These are phyloP conservation scores for Heliconius sara DNA, from an alignment of 2,888 invertebrate genomes.

Conservation along the genomic window DNA sequence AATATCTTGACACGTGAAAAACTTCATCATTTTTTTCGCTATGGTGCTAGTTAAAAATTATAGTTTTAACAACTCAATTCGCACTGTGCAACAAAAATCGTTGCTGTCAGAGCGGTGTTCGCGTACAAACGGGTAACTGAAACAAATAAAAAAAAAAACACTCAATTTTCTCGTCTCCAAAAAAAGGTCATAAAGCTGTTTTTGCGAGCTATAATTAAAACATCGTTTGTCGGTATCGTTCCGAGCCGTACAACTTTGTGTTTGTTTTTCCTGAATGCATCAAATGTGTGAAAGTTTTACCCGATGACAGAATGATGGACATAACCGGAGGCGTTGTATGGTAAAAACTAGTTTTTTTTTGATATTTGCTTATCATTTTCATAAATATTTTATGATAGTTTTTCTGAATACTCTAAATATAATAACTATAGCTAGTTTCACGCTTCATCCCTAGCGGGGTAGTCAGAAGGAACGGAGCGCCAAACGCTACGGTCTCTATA, in stretches of 20 bases:
- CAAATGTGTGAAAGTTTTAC: slow-evolving; percentile 48
- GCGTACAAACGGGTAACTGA: slow-evolving; percentile 21
- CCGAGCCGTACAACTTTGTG: slow-evolving; percentile 41
- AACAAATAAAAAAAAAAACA: slow-evolving; percentile 9
- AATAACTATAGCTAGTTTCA: too few species aligned
- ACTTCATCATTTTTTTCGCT: neutral
- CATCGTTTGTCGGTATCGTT: slow-evolving; percentile 45
- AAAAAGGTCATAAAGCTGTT: slow-evolving; percentile 40
- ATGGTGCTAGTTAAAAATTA: slow-evolving; percentile 15
- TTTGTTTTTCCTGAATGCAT: slow-evolving; percentile 46
- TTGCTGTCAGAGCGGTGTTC: slow-evolving; percentile 20
- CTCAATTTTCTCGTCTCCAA: slow-evolving; percentile 30
- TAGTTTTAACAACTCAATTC: slow-evolving; percentile 18
- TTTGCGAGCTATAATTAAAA: slow-evolving; percentile 47
- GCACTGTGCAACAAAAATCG: slow-evolving; percentile 10
- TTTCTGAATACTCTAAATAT: neutral
- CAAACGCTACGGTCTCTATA: too few species aligned
- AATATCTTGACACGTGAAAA: neutral
- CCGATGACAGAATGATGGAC: slow-evolving; percentile 49
- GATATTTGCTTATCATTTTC: slow-evolving; percentile 15
- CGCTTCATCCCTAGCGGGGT: too few species aligned
- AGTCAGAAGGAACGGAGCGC: too few species aligned
- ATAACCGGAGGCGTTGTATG: slow-evolving; percentile 12
- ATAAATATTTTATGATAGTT: neutral
- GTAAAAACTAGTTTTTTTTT: slow-evolving; percentile 29